Evolutionary conservation across 2,113 vertebrate genomes (phyloP).

Genomic region (Chamaea fasciata): DNA sequence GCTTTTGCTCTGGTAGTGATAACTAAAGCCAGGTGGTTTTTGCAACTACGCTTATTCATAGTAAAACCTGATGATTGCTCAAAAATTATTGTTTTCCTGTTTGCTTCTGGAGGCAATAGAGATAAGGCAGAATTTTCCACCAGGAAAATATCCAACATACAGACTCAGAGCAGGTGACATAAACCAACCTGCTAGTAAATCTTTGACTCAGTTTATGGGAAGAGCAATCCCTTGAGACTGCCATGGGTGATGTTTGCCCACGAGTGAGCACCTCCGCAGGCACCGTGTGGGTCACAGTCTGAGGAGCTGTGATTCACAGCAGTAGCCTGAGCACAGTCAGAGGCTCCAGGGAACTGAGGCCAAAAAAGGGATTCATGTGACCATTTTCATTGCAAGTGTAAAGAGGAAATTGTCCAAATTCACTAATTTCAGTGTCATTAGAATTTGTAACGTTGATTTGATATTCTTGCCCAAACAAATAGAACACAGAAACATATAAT

Average conservation of each 20-base stretch:
- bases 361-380: accelerated
- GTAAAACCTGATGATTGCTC: not conserved
- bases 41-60: not conserved
- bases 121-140: not conserved
- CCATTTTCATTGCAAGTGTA: not conserved
- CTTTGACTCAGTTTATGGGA: not conserved
- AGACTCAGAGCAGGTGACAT: not conserved
- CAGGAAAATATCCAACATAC: not conserved
- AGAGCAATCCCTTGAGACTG: not conserved
- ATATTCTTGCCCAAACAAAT: not conserved
- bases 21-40: not conserved
- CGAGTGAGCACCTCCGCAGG: not conserved
- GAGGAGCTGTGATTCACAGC: not conserved
- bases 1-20: not conserved
- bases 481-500: not conserved
- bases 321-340: not conserved
- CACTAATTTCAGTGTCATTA: not conserved
- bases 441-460: not conserved
- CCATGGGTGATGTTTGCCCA: not conserved
- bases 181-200: not conserved
- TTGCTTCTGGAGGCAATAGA: not conserved
- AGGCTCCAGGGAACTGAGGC: not conserved
- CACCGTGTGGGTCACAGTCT: not conserved
- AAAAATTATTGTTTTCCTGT: not conserved
- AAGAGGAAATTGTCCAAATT: not conserved